Conservation (phyloP, 2,797 vertebrate genomes). For the Carduelis carduelis region DNA sequence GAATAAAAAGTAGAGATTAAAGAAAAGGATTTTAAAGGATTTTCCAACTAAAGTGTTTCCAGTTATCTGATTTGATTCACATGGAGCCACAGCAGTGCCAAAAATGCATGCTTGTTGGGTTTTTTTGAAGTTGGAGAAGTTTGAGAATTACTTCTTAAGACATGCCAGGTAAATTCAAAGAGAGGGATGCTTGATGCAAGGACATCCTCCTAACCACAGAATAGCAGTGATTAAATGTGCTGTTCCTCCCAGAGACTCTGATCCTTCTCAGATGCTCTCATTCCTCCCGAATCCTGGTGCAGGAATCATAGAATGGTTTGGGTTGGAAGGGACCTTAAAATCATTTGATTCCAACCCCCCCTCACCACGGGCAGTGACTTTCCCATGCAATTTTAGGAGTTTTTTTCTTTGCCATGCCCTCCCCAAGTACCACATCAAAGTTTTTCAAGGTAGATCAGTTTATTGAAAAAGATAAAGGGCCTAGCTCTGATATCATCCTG, state of each 20-base stretch:
- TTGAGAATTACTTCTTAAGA: background rate
- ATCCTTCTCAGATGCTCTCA: background rate
- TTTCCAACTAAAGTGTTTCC: conserved; percentile 49
- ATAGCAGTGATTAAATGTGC: background rate
- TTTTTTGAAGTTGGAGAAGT: conserved; percentile 10
- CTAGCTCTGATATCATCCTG: background rate
- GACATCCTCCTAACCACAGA: background rate
- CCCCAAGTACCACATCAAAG: background rate
- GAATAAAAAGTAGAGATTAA: background rate
- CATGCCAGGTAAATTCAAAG: conserved; percentile 23
- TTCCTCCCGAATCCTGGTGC: background rate
- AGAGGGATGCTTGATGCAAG: background rate
- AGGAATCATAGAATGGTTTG: background rate
- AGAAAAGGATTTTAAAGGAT: conserved; percentile 12
- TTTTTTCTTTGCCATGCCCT: background rate
- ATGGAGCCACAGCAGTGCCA: conserved; percentile 11
- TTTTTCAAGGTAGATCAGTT: background rate
- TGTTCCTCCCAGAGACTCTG: background rate
- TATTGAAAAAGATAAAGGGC: background rate
- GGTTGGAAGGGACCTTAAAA: background rate
- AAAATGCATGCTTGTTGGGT: background rate
- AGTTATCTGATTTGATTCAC: conserved; percentile 55
- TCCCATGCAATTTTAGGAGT: background rate
- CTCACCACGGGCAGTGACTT: background rate
- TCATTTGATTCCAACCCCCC: background rate